These are phyloP conservation scores for Oryzias sinensis DNA, from an alignment of 2,797 vertebrate genomes.

Conservation along the genomic window DNA sequence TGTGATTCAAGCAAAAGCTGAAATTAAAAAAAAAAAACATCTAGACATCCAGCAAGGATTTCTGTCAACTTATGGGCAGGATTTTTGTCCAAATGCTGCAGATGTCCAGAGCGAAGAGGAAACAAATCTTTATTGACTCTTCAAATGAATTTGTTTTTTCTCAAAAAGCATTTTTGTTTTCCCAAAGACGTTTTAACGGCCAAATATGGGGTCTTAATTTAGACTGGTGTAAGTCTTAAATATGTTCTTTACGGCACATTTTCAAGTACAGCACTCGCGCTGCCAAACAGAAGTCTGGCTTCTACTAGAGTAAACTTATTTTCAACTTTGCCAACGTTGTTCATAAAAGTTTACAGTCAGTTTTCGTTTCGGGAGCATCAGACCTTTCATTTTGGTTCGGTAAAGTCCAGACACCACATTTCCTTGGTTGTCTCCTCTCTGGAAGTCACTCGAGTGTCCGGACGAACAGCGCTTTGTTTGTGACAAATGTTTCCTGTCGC, in stretches of 20 bases:
- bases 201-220: slow-evolving; percentile 8
- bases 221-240: background rate
- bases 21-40: background rate
- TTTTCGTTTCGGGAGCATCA: too few species aligned
- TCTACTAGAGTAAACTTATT: background rate
- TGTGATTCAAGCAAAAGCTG: background rate
- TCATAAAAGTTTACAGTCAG: too few species aligned
- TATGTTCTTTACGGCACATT: slow-evolving; percentile 1
- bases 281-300: slow-evolving; percentile 4
- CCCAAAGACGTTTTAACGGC: background rate
- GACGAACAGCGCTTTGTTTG: slow-evolving; percentile 29
- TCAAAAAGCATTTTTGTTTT: background rate
- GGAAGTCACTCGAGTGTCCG: slow-evolving; percentile 4
- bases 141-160: background rate
- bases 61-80: background rate
- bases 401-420: background rate
- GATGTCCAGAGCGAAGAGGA: background rate
- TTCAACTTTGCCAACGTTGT: too few species aligned
- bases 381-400: too few species aligned
- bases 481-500: slow-evolving; percentile 51
- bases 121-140: background rate
- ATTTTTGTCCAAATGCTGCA: slow-evolving; percentile 4
- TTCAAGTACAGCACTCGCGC: slow-evolving; percentile 1
- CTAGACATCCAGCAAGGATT: slow-evolving; percentile 2
- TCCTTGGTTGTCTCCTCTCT: background rate